Conservation (phyloP, 2,888 invertebrate genomes). For the Lingula anatina region DNA sequence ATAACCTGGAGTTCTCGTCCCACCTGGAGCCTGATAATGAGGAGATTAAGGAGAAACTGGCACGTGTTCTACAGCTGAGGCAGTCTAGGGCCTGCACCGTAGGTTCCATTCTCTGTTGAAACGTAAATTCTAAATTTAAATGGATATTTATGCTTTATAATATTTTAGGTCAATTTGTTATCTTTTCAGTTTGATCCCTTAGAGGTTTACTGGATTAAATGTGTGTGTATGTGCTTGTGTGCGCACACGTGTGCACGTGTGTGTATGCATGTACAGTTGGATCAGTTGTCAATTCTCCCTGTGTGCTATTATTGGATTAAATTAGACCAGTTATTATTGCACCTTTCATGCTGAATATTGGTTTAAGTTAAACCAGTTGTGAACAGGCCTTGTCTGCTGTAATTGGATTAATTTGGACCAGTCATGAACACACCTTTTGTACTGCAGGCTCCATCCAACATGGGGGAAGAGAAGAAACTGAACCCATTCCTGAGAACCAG, state of each 20-base stretch:
- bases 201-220: neutral
- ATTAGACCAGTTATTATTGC: too few relatives aligned
- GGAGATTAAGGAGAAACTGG: constrained; percentile 19
- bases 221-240: neutral
- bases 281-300: too few relatives aligned
- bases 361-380: neutral
- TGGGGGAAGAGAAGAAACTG: constrained; percentile 37
- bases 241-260: too few relatives aligned
- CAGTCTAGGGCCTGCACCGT: neutral
- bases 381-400: too few relatives aligned
- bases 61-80: neutral
- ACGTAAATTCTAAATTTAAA: neutral
- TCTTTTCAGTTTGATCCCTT: neutral
- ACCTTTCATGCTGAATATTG: neutral
- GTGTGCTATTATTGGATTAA: too few relatives aligned
- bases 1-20: constrained; percentile 40
- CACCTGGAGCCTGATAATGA: constrained; percentile 36
- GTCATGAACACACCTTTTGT: constrained; percentile 1
- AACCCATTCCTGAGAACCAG: constrained; percentile 41
- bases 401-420: too few relatives aligned
- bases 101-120: neutral
- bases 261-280: too few relatives aligned
- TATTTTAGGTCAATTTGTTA: neutral
- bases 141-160: neutral
- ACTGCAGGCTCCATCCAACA: constrained; percentile 38